Evolutionary conservation across 2,113 vertebrate genomes (phyloP).

Genomic region (Mastomys coucha): DNA sequence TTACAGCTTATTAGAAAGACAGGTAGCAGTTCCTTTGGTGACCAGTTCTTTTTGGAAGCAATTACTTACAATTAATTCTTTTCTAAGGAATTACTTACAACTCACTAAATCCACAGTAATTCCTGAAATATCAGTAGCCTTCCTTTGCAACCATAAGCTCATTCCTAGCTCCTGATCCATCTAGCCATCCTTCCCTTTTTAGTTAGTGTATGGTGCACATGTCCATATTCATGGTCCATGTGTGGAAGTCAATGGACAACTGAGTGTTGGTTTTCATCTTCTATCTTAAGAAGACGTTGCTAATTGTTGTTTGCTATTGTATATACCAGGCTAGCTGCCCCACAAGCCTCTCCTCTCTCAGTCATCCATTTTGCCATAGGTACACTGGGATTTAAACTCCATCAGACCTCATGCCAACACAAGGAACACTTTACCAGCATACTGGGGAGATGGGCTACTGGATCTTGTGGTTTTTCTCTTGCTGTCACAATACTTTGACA

Average conservation of each 20-base stretch:
- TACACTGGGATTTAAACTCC: neutral
- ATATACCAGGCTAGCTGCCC: neutral
- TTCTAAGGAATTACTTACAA: neutral
- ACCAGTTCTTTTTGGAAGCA: neutral
- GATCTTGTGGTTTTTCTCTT: conserved; percentile 12
- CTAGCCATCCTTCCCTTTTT: neutral
- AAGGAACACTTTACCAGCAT: neutral
- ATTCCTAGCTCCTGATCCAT: neutral
- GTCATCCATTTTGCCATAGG: neutral
- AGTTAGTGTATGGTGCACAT: neutral
- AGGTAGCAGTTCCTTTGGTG: neutral
- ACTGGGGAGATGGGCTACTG: neutral
- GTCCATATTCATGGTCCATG: neutral
- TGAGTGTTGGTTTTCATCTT: too few relatives aligned
- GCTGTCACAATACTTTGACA: neutral
- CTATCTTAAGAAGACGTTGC: neutral
- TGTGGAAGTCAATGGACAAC: neutral
- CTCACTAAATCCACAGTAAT: neutral
- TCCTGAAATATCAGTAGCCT: conserved; percentile 18
- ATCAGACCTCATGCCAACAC: neutral
- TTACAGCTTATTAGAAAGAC: neutral
- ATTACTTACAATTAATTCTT: neutral
- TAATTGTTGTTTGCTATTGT: neutral
- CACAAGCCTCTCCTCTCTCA: neutral
- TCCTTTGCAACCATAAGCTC: neutral